phyloP scores from a whole-genome alignment of 1,140 invertebrate genomes.

The Penaeus indicus region DNA sequence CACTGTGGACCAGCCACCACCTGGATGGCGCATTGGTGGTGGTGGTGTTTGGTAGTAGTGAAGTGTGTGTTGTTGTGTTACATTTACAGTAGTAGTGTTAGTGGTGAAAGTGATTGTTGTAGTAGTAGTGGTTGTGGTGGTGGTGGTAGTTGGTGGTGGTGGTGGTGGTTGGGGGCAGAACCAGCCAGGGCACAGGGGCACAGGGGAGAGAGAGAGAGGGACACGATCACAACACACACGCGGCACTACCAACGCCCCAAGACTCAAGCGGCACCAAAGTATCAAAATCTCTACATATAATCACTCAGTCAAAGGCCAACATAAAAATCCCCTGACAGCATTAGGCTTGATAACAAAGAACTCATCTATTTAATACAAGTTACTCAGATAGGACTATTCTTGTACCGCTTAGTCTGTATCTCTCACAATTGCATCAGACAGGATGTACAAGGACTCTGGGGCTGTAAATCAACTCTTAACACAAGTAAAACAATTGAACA shows the following conservation, averaged over 20 bases:
- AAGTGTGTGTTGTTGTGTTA: constrained; percentile 1
- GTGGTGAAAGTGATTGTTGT: constrained; percentile 26
- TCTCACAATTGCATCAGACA: constrained; percentile 48
- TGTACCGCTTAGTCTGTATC: constrained; percentile 41
- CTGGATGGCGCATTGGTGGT: constrained; percentile 42
- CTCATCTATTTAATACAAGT: not conserved
- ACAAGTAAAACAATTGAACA: constrained; percentile 4
- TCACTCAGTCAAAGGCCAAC: too few relatives aligned
- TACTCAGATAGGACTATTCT: not conserved
- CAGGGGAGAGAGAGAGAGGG: constrained; percentile 57
- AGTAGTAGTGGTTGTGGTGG: constrained; percentile 32
- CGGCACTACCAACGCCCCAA: constrained; percentile 42
- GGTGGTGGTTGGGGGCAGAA: constrained; percentile 50
- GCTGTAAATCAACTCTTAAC: constrained; percentile 15
- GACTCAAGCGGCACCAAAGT: constrained; percentile 25
- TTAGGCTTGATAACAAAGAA: not conserved
- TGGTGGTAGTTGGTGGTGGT: constrained; percentile 41
- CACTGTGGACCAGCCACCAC: constrained; percentile 57
- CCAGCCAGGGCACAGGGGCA: constrained; percentile 43
- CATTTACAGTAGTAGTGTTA: constrained; percentile 6
- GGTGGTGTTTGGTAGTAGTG: constrained; percentile 21
- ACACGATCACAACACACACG: constrained; percentile 59
- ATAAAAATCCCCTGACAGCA: too few relatives aligned
- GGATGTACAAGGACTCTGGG: constrained; percentile 41
- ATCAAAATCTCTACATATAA: not conserved